Base-by-base conservation (phyloP, 1,140 invertebrate genomes). In the Diprion similis region DNA sequence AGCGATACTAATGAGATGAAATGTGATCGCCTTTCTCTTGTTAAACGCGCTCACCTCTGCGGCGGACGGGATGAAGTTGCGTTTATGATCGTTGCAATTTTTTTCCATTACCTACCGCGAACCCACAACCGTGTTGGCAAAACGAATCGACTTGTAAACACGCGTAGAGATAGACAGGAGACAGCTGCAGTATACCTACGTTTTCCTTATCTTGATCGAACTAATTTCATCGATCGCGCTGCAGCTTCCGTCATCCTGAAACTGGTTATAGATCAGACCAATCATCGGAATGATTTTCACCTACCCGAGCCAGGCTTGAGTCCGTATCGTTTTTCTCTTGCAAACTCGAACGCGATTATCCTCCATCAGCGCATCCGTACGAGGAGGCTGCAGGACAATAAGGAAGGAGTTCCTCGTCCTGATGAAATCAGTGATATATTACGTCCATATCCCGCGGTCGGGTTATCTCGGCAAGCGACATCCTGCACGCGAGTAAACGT, bases 1-100 rank as follows among this genome's bases (percentile, higher is more conserved):
- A 65, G 71, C 79, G 73, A 37, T 37, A 76, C 82, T 85, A 85
- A 85, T 84, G 83, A 84, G 82, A 84, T 83, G 81, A 85, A 85
- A 84, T 82, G 83, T 80, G 82, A 85, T 85, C 81, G 83, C 83
- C 83, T 85, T 85, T 85, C 83, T 83, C 83, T 85, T 82, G 83
- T 85, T 85, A 85, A 81, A 81, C 76, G 77, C 68, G 45, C 51
- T 59, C 51, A 59, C 51, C 51, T 59, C 51, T 59, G 24, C 24
- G 24, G 24, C 24, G 24, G 24, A 72, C 71, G 67, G 76, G 78
- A 79, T 81, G 78, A 81, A 82, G 78, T 83, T 78, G 76, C 77
- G 70, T 70, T 46, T 72, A 70, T 74, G 65, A 47, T 68, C 59
- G 17, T 17, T 18, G 15, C 18, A 47, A n/a, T 51, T 46, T 37